Conservation (phyloP, 2,888 invertebrate species). For the Masnerella sp. region DNA sequence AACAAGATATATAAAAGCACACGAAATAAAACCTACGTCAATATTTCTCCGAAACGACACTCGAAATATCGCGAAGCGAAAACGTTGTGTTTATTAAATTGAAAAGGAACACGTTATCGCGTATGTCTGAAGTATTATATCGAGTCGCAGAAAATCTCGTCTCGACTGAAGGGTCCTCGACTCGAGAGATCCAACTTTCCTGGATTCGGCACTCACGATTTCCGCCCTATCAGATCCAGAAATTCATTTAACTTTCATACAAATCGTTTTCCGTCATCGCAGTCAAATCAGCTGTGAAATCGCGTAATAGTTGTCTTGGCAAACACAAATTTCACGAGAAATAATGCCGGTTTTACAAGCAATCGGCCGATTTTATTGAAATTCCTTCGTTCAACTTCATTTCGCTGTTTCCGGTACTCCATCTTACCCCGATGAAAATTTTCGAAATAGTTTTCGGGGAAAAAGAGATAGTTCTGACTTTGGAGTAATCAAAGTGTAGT, state of each 20-base stretch:
- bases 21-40: background rate
- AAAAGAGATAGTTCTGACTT: too few relatives aligned
- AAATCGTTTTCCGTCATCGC: conserved; percentile 9
- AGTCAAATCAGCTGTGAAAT: conserved; percentile 30
- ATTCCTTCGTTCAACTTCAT: too few relatives aligned
- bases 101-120: conserved; percentile 30
- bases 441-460: too few relatives aligned
- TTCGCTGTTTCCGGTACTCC: too few relatives aligned
- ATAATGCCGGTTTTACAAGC: background rate
- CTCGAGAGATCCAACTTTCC: conserved; percentile 42
- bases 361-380: too few relatives aligned
- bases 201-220: conserved; percentile 36
- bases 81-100: conserved; percentile 18
- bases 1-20: background rate
- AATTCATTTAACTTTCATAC: conserved; percentile 48
- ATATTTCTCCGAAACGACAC: background rate
- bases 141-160: conserved; percentile 43
- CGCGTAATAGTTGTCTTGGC: too few relatives aligned
- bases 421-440: too few relatives aligned
- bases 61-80: background rate
- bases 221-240: conserved; percentile 47
- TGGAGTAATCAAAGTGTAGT: too few relatives aligned
- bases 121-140: conserved; percentile 28
- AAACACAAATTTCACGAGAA: too few relatives aligned
- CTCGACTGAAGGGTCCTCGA: conserved; percentile 33